Evolutionary conservation across 2,888 invertebrate genomes (phyloP).

Genomic region (Caradrina clavipalpis): DNA sequence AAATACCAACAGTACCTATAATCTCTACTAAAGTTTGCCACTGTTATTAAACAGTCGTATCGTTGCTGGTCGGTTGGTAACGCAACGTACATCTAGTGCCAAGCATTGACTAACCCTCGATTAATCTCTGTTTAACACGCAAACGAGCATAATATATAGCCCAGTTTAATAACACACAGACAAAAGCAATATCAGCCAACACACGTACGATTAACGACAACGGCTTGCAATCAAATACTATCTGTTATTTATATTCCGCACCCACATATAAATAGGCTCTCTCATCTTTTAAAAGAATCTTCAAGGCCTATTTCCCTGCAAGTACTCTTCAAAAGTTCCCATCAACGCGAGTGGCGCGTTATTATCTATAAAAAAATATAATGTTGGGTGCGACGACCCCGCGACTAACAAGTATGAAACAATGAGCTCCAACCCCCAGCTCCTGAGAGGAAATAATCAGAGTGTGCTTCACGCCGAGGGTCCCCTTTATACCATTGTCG

Average conservation of each 20-base stretch:
- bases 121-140: conserved; percentile 49
- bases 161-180: conserved; percentile 34
- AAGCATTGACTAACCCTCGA: conserved; percentile 41
- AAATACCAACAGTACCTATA: not conserved
- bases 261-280: conserved; percentile 19
- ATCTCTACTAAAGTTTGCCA: not conserved
- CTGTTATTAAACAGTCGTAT: conserved; percentile 1
- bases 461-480: conserved; percentile 75
- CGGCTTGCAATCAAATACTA: conserved; percentile 23
- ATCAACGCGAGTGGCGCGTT: conserved; percentile 47
- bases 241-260: conserved; percentile 23
- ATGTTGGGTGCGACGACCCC: conserved; percentile 74
- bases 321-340: conserved; percentile 56
- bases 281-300: conserved; percentile 29
- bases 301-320: conserved; percentile 40
- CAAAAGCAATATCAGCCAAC: conserved; percentile 41
- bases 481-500: conserved; percentile 75
- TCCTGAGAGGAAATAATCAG: conserved; percentile 80
- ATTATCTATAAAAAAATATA: conserved; percentile 54
- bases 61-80: conserved; percentile 9
- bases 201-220: conserved; percentile 12
- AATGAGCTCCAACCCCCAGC: conserved; percentile 75
- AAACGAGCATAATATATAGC: conserved; percentile 38
- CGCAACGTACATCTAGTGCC: conserved; percentile 32
- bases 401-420: conserved; percentile 74